Base-by-base conservation (phyloP, 2,888 invertebrate genomes). In the Ernsta delagoae region DNA sequence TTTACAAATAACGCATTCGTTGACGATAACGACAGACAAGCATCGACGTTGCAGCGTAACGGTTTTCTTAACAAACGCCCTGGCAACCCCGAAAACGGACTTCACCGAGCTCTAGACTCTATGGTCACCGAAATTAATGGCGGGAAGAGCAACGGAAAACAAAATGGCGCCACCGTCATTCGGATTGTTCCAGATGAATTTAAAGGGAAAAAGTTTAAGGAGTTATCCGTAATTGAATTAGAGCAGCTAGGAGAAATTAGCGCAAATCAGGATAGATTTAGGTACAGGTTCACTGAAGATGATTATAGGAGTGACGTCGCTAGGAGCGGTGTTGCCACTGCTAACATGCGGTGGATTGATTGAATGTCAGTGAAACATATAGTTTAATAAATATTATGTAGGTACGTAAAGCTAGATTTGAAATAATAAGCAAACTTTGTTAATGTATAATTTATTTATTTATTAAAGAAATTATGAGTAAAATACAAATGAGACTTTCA, bases 21-120 rank as follows among this genome's bases (percentile, higher is more conserved):
- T 62, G 74, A 77, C 0, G 80, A 74, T n/a, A 65, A 76, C 5
- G 74, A 59, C 0, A 72, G 71, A 7, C 71, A 74, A 1, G 70
- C 72, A 9, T 71, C 73, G 0, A 71, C 77, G 0, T 78, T 81
- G 36, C 82, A 74, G 76, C 85, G 82, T 59, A 80, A 81, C 57
- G 92, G 92, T 5, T 79, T 90, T 72, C 75, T 92, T 2, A 90
- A 89, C 76, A 86, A 84, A 62, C 79, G 87, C 1, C 82, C 86
- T 74, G 83, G 85, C 77, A 86, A 87, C 80, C 81, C 85, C 0
- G 83, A 83, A 4, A 87, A 88, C 75, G 85, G 87, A 4, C 78
- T 91, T 0, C 87, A 89, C 66, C 78, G 83, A 73, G 82, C 87
- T 67, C 75, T 93, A 71, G 87, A 90, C 81, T 82, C 86, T 75